Evolutionary conservation across 30 jellyfish, hydroid and myxozoan genomes (phyloP).

Genomic region (Morbakka virulenta): DNA sequence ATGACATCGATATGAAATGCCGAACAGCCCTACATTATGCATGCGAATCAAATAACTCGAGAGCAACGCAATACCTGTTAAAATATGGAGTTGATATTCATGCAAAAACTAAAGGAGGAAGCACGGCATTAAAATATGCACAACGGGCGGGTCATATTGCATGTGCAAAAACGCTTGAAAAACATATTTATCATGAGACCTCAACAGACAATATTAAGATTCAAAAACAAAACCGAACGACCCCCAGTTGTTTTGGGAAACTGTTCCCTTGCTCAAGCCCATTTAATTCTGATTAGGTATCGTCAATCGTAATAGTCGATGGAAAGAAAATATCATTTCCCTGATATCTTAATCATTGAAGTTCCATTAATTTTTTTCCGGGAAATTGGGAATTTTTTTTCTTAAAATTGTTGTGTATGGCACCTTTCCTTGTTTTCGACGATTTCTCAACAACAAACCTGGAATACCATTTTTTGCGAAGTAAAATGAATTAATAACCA

Average conservation of each 20-base stretch:
- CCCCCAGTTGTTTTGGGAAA: neutral
- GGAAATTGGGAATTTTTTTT: no score
- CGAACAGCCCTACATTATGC: constrained; percentile 69
- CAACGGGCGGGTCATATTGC: constrained; percentile 21
- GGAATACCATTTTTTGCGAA: no score
- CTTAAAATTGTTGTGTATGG: no score
- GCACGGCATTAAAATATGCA: constrained; percentile 54
- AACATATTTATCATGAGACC: constrained; percentile 15
- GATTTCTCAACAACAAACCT: no score
- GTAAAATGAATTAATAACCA: no score
- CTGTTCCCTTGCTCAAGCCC: neutral
- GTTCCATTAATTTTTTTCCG: no score
- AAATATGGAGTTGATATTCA: constrained; percentile 37
- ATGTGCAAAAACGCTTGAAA: constrained; percentile 32
- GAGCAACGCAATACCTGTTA: constrained; percentile 20
- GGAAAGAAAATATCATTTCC: no score
- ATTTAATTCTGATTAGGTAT: neutral
- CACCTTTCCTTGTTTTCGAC: no score
- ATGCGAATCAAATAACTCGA: constrained; percentile 36
- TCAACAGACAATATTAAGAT: neutral
- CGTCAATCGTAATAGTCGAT: no score
- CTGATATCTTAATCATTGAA: no score
- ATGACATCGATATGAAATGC: constrained; percentile 31
- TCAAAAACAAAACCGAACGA: neutral
- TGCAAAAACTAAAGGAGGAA: constrained; percentile 62